Evolutionary conservation across 1,140 invertebrate species (phyloP).

Genomic region (Zeugodacus cucurbitae): DNA sequence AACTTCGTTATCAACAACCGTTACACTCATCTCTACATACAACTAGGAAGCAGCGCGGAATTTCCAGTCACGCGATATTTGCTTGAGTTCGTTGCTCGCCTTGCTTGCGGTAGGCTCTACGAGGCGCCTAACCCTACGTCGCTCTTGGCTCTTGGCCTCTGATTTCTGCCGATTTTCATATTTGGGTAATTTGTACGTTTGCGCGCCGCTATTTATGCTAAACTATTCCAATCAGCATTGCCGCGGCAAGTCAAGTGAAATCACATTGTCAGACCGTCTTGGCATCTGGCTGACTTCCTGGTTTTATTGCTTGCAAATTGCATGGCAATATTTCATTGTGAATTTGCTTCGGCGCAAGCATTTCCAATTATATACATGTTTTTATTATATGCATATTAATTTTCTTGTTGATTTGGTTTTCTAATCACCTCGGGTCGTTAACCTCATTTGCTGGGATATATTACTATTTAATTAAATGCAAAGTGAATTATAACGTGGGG

Average conservation of each 20-base stretch:
- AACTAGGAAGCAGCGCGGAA: not conserved
- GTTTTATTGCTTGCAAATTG: slow-evolving; percentile 1
- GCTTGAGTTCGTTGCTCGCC: slow-evolving; percentile 4
- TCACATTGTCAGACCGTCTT: not conserved
- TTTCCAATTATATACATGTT: not conserved
- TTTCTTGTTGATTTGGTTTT: not conserved
- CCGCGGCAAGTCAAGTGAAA: not conserved
- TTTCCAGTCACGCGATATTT: slow-evolving; percentile 13
- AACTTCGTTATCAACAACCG: not conserved
- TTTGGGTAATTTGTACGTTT: slow-evolving; percentile 18
- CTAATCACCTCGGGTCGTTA: not conserved
- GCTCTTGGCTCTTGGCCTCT: not conserved
- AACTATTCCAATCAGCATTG: slow-evolving; percentile 8
- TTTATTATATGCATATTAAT: not conserved
- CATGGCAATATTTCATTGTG: slow-evolving; percentile 1
- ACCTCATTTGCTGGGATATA: slow-evolving; percentile 14
- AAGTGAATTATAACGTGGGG: no score
- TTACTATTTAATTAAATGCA: not conserved
- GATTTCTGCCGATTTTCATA: slow-evolving; percentile 13
- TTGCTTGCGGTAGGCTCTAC: not conserved
- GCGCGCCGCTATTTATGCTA: not conserved
- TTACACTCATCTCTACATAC: not conserved
- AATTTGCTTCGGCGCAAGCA: not conserved
- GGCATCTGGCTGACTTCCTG: not conserved
- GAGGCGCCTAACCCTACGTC: no score